phyloP scores from a whole-genome alignment of 1,140 invertebrate genomes.

The Dendroctonus ponderosae region DNA sequence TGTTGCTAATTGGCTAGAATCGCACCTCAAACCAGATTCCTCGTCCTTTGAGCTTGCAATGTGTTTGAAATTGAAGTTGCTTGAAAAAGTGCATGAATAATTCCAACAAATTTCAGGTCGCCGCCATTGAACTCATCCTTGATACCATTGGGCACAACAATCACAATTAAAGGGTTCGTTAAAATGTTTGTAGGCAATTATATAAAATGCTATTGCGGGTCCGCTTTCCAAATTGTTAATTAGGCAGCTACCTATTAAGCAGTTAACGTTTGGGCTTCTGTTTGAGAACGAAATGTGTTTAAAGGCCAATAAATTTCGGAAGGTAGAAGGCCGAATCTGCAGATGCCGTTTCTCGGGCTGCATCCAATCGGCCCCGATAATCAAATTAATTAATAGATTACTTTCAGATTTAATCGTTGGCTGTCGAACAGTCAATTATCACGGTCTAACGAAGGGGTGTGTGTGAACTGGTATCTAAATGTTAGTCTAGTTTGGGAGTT shows the following conservation, averaged over 20 bases:
- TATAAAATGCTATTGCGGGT: conserved; percentile 27
- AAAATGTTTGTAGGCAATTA: conserved; percentile 36
- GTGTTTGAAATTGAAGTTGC: too few species aligned
- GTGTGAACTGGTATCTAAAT: background rate
- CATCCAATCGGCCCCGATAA: too few species aligned
- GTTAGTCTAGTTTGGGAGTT: conserved; percentile 11
- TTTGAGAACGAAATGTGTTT: conserved; percentile 24
- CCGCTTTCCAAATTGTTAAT: conserved; percentile 32
- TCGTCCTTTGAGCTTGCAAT: too few species aligned
- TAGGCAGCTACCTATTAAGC: conserved; percentile 33
- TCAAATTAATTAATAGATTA: too few species aligned
- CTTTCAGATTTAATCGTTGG: too few species aligned
- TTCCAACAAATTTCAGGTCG: too few species aligned
- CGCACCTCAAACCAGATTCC: too few species aligned
- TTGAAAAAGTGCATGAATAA: too few species aligned
- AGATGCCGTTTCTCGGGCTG: background rate
- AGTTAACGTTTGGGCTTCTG: conserved; percentile 32
- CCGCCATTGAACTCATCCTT: background rate
- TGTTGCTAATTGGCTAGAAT: too few species aligned
- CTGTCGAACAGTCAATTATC: background rate
- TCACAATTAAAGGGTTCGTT: conserved; percentile 26
- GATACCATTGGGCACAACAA: background rate
- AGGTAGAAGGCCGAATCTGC: conserved; percentile 11
- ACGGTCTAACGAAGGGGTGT: background rate
- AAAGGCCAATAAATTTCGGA: conserved; percentile 23